Conservation (phyloP, 2,113 vertebrate species). For the Psittacula cyanocephala region DNA sequence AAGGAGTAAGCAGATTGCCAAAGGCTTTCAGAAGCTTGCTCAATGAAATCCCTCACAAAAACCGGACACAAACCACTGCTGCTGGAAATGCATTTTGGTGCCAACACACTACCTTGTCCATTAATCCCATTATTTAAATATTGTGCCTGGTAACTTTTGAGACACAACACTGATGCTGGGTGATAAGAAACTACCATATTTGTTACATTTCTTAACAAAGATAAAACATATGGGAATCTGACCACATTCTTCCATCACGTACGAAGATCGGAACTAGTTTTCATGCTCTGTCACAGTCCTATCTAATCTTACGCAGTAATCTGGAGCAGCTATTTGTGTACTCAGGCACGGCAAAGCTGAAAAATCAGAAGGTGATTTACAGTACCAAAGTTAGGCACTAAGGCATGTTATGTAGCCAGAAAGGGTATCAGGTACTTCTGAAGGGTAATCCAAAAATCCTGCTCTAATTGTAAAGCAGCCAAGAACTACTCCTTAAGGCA, state of each 20-base stretch:
- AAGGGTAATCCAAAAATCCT: slow-evolving; percentile 18
- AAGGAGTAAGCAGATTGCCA: slow-evolving; percentile 54
- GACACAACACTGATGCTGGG: not conserved
- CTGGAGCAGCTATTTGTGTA: not conserved
- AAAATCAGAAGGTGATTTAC: slow-evolving; percentile 41
- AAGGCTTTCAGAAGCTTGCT: slow-evolving; percentile 39
- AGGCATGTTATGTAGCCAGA: not conserved
- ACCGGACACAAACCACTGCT: slow-evolving; percentile 15
- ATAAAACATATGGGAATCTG: not conserved
- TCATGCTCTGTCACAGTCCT: not conserved
- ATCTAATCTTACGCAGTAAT: not conserved
- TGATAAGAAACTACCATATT: not conserved
- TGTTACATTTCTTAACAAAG: not conserved
- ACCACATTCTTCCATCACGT: not conserved
- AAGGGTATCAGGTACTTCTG: not conserved
- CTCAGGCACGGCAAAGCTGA: not conserved
- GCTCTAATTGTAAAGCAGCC: not conserved
- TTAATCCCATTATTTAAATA: not conserved
- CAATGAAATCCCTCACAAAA: slow-evolving; percentile 45
- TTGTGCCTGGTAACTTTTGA: not conserved
- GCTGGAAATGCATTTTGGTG: not conserved
- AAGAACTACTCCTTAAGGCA: not conserved
- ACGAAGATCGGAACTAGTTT: accelerated
- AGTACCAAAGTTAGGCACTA: not conserved
- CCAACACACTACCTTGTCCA: not conserved